phyloP scores from a whole-genome alignment of 2,888 invertebrate species.

The Parnassius glacialis region DNA sequence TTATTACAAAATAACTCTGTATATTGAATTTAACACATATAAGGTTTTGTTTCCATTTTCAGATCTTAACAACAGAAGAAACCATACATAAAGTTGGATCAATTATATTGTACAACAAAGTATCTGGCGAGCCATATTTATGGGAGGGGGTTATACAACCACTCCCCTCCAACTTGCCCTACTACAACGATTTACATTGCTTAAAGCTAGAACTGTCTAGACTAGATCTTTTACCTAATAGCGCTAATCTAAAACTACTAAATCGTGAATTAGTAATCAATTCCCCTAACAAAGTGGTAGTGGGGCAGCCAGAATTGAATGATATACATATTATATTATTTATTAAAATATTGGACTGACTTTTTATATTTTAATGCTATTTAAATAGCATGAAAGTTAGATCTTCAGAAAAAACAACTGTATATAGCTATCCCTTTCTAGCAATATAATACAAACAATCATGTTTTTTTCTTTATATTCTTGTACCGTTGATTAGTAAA shows the following conservation, averaged over 20 bases:
- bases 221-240: slow-evolving; percentile 55
- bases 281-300: slow-evolving; percentile 47
- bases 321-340: slow-evolving; percentile 50
- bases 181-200: slow-evolving; percentile 39
- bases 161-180: slow-evolving; percentile 43
- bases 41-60: slow-evolving; percentile 30
- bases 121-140: slow-evolving; percentile 53
- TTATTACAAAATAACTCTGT: no score
- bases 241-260: slow-evolving; percentile 49
- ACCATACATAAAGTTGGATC: slow-evolving; percentile 39
- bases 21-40: neutral
- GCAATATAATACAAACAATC: no score
- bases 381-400: slow-evolving; percentile 6
- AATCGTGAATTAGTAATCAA: slow-evolving; percentile 48
- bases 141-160: slow-evolving; percentile 52
- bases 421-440: no score
- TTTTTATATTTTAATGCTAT: slow-evolving; percentile 12
- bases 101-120: slow-evolving; percentile 61
- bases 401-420: no score
- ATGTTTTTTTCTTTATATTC: no score
- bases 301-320: slow-evolving; percentile 50
- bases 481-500: no score
- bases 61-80: slow-evolving; percentile 47
- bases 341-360: slow-evolving; percentile 41
- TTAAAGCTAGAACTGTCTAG: slow-evolving; percentile 48